These are phyloP conservation scores for Macrobrachium rosenbergii DNA, from an alignment of 1,140 invertebrate species.

Conservation along the genomic window DNA sequence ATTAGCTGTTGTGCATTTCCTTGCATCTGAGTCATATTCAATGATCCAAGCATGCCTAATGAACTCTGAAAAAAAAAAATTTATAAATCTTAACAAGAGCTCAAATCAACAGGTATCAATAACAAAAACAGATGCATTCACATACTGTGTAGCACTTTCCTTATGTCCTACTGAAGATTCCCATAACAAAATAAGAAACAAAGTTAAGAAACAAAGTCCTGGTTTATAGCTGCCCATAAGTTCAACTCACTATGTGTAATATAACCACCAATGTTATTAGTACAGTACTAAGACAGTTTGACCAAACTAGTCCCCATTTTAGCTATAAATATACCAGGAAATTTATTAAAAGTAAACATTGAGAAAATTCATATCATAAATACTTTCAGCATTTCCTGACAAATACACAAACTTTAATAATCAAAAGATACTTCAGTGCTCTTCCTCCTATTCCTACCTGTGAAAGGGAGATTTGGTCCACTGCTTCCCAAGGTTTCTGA, in stretches of 20 bases:
- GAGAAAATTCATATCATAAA: neutral
- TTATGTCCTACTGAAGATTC: no score
- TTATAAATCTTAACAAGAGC: neutral
- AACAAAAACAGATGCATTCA: no score
- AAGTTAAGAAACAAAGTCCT: no score
- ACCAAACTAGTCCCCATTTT: no score
- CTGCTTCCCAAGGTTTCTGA: slow-evolving; percentile 58
- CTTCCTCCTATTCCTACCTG: slow-evolving; percentile 22
- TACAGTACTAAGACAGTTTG: no score
- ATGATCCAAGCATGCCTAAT: slow-evolving; percentile 33
- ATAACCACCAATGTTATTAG: no score
- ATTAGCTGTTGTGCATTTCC: slow-evolving; percentile 43
- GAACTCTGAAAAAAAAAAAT: slow-evolving; percentile 1
- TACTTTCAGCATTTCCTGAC: neutral
- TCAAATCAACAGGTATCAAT: no score
- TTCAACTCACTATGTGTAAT: no score
- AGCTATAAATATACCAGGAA: neutral
- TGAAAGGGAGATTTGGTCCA: slow-evolving; percentile 39
- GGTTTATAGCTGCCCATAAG: no score
- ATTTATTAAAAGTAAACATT: neutral
- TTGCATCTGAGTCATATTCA: slow-evolving; percentile 20
- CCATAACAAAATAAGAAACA: no score
- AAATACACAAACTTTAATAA: neutral
- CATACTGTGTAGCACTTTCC: no score
- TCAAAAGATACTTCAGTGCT: neutral